Evolutionary conservation across 2,113 vertebrate genomes (phyloP).

Genomic region (Ochotona princeps): DNA sequence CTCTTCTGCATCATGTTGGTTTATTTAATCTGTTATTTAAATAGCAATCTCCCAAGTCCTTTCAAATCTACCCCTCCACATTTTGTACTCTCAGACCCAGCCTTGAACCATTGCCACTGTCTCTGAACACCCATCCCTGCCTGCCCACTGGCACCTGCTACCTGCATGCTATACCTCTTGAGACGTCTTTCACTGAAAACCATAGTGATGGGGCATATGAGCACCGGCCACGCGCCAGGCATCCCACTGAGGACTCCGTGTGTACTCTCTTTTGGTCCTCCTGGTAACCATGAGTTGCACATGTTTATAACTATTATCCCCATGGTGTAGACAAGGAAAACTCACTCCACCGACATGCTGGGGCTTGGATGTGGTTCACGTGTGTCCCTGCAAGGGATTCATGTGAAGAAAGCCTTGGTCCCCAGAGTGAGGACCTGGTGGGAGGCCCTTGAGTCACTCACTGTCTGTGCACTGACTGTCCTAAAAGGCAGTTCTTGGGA

Average conservation of each 20-base stretch:
- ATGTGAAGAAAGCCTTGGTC: too few relatives aligned
- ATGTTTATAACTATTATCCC: neutral
- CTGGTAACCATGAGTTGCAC: fast-evolving
- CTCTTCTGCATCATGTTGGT: too few relatives aligned
- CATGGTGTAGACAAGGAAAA: neutral
- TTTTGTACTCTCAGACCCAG: neutral
- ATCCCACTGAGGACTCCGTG: neutral
- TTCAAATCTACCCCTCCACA: neutral
- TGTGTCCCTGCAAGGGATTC: too few relatives aligned
- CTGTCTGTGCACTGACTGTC: too few relatives aligned
- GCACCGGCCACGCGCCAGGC: neutral
- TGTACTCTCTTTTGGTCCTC: neutral
- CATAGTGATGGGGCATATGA: too few relatives aligned
- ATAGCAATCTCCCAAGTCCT: neutral
- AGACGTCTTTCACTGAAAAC: neutral
- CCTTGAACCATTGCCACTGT: neutral
- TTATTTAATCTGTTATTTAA: neutral
- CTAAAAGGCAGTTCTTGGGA: too few relatives aligned
- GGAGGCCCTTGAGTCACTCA: too few relatives aligned
- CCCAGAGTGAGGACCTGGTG: too few relatives aligned
- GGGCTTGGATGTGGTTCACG: too few relatives aligned
- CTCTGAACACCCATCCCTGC: too few relatives aligned
- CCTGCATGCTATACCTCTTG: neutral
- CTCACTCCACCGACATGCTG: too few relatives aligned
- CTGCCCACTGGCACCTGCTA: fast-evolving